These are phyloP conservation scores for Otolemur garnettii DNA, from an alignment of 2,113 vertebrate genomes.

Conservation along the genomic window DNA sequence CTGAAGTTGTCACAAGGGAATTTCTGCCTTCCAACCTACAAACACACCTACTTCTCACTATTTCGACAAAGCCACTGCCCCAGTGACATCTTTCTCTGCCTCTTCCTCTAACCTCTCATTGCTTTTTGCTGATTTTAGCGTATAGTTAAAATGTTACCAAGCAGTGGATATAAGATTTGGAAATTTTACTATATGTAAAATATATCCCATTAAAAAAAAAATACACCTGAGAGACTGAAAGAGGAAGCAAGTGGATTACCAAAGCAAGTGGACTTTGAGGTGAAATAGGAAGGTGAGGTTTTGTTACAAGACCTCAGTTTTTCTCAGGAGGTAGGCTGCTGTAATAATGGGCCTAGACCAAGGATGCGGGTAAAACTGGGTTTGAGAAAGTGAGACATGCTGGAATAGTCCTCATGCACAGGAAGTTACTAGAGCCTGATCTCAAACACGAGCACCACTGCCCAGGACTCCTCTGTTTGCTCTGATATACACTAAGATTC, in stretches of 20 bases:
- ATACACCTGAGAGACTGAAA: not conserved
- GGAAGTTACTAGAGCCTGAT: not conserved
- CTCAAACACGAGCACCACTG: too few relatives aligned
- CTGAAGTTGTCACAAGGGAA: not conserved
- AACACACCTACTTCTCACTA: not conserved
- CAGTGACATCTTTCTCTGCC: not conserved
- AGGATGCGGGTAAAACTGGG: not conserved
- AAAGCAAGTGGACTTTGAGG: not conserved
- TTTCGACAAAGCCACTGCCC: not conserved
- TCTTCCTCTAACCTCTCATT: not conserved
- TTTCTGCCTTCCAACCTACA: not conserved
- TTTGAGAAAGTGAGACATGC: not conserved
- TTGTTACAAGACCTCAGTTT: not conserved
- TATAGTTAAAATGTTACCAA: not conserved
- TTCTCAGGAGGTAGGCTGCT: not conserved
- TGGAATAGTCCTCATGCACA: too few relatives aligned
- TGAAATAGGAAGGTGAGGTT: conserved; percentile 30
- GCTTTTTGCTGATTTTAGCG: conserved; percentile 1
- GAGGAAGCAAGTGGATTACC: conserved; percentile 17
- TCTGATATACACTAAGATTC: not conserved
- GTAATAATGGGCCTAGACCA: not conserved
- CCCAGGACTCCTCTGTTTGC: not conserved
- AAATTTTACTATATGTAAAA: conserved; percentile 10
- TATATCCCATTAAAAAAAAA: not conserved
- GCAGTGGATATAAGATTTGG: conserved; percentile 10